phyloP scores from a whole-genome alignment of 1,140 invertebrate genomes.

The Phocides pigmalion region DNA sequence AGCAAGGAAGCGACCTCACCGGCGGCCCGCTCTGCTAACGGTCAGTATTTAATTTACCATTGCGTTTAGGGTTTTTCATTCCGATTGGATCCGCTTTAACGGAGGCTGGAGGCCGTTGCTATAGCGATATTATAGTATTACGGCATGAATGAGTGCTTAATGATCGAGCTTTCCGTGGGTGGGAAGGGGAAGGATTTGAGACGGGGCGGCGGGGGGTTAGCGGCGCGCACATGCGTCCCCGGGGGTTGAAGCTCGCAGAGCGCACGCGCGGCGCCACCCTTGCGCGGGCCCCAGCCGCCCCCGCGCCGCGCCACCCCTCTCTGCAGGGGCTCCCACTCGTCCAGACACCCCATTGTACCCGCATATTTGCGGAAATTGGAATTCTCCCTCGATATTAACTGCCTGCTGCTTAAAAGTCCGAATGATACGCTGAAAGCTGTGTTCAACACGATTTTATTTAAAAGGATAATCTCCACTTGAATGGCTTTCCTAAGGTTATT shows the following conservation, averaged over 20 bases:
- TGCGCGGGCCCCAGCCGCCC: conserved; percentile 39
- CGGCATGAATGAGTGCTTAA: conserved; percentile 73
- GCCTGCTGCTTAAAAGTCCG: conserved; percentile 41
- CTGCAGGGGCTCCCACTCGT: conserved; percentile 71
- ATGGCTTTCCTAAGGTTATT: neutral
- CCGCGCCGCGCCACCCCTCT: conserved; percentile 50
- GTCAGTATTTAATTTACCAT: conserved; percentile 70
- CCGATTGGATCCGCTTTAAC: neutral
- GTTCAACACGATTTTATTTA: neutral
- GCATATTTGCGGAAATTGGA: conserved; percentile 78
- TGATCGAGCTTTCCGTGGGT: conserved; percentile 61
- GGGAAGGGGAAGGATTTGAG: conserved; percentile 43
- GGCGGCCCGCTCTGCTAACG: conserved; percentile 85
- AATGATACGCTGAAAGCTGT: conserved; percentile 17
- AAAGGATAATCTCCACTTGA: neutral
- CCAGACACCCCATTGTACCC: conserved; percentile 58
- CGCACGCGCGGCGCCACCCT: conserved; percentile 64
- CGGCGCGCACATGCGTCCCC: conserved; percentile 61
- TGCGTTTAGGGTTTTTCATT: neutral
- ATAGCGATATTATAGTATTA: conserved; percentile 51
- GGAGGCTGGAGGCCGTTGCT: conserved; percentile 37
- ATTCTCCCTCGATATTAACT: conserved; percentile 57
- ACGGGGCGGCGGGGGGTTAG: conserved; percentile 38
- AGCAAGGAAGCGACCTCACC: conserved; percentile 88
- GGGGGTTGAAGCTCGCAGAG: conserved; percentile 52